These are phyloP conservation scores for Habrosyne pyritoides DNA, from an alignment of 2,888 invertebrate species.

Conservation along the genomic window DNA sequence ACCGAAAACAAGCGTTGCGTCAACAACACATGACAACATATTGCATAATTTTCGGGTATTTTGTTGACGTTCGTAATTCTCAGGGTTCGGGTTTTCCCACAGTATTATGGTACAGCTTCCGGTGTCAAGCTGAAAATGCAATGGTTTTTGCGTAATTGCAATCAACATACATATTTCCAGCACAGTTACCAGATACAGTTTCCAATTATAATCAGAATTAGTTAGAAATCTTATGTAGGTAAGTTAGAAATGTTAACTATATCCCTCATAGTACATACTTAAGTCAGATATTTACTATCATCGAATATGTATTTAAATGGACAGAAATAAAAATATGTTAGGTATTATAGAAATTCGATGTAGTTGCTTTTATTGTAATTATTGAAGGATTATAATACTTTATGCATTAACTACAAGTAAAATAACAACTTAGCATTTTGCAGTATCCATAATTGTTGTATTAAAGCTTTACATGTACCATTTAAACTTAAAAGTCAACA, in stretches of 20 bases:
- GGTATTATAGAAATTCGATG: too few relatives aligned
- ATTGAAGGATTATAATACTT: neutral
- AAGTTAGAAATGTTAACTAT: too few relatives aligned
- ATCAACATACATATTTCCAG: neutral
- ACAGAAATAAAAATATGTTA: too few relatives aligned
- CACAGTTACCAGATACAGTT: too few relatives aligned
- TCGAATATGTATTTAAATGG: too few relatives aligned
- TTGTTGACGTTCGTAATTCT: slow-evolving; percentile 44
- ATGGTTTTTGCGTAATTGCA: too few relatives aligned
- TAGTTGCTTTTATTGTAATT: too few relatives aligned
- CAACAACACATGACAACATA: slow-evolving; percentile 70
- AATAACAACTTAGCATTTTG: neutral
- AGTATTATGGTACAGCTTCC: slow-evolving; percentile 20
- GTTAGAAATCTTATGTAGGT: too few relatives aligned
- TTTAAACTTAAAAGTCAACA: slow-evolving; percentile 22
- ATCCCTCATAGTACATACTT: too few relatives aligned
- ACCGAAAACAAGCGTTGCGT: slow-evolving; percentile 79
- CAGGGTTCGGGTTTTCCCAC: slow-evolving; percentile 36
- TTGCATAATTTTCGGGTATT: slow-evolving; percentile 65
- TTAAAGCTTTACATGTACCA: neutral
- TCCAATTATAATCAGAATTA: too few relatives aligned
- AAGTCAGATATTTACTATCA: too few relatives aligned
- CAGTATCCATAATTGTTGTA: neutral
- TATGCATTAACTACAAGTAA: neutral
- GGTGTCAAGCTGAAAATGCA: slow-evolving; percentile 10